Evolutionary conservation across 2,888 invertebrate genomes (phyloP).

Genomic region (Germaria angustata): DNA sequence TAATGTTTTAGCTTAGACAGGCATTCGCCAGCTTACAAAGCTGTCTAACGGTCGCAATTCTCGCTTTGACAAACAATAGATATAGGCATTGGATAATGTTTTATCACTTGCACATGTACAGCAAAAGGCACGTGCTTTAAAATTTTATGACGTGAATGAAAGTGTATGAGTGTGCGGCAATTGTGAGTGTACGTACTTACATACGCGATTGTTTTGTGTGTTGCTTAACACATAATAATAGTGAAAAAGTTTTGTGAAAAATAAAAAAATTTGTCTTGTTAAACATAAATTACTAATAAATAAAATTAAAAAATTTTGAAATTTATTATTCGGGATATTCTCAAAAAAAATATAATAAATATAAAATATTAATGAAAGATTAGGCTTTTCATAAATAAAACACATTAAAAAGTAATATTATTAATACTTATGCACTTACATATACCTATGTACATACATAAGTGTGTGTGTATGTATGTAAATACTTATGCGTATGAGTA

Average conservation of each 20-base stretch:
- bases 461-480: too few species aligned
- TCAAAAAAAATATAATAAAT: neutral
- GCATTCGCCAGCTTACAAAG: slow-evolving; percentile 65
- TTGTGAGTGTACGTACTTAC: too few species aligned
- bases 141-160: slow-evolving; percentile 4
- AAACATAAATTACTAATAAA: slow-evolving; percentile 37
- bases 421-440: too few species aligned
- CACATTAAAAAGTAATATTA: too few species aligned
- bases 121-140: slow-evolving; percentile 46
- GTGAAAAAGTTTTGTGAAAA: slow-evolving; percentile 21
- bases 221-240: slow-evolving; percentile 9
- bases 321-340: too few species aligned
- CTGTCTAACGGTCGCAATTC: slow-evolving; percentile 64
- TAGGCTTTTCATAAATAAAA: too few species aligned
- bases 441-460: too few species aligned
- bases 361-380: too few species aligned
- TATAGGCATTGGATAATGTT: neutral
- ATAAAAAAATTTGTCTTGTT: slow-evolving; percentile 47
- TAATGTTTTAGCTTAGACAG: slow-evolving; percentile 49
- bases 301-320: too few species aligned
- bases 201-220: neutral
- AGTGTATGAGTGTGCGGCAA: neutral
- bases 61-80: slow-evolving; percentile 41
- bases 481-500: too few species aligned
- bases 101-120: neutral